Evolutionary conservation across 2,797 vertebrate species (phyloP).

Genomic region (Jordanella pulchra): DNA sequence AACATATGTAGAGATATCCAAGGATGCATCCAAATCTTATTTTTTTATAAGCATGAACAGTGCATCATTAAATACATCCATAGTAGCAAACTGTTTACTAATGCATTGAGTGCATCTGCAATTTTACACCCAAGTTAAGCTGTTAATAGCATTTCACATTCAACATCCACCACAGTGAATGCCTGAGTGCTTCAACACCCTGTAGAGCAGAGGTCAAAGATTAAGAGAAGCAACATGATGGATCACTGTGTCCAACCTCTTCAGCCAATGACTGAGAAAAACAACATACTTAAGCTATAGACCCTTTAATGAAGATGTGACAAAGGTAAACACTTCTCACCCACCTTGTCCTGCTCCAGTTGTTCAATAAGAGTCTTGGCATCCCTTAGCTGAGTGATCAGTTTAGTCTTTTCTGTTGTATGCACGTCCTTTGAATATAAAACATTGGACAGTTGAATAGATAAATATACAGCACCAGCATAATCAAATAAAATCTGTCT

Average conservation of each 20-base stretch:
- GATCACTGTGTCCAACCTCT: slow-evolving; percentile 30
- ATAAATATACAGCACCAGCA: slow-evolving; percentile 5
- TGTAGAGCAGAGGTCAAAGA: slow-evolving; percentile 57
- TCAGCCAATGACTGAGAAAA: slow-evolving; percentile 33
- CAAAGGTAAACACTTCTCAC: slow-evolving; percentile 23
- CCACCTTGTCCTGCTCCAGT: slow-evolving; percentile 98
- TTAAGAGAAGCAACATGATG: slow-evolving; percentile 57
- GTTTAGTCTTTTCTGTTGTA: slow-evolving; percentile 93
- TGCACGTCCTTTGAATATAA: slow-evolving; percentile 88
- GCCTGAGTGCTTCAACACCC: slow-evolving; percentile 40
- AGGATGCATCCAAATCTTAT: not conserved
- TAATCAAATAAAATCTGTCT: not conserved
- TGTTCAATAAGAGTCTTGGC: slow-evolving; percentile 97
- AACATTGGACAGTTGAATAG: slow-evolving; percentile 21
- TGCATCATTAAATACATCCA: not conserved
- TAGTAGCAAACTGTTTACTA: not conserved
- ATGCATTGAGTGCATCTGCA: not conserved
- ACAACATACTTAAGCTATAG: slow-evolving; percentile 27
- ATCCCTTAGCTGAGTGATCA: slow-evolving; percentile 95
- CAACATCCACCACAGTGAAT: slow-evolving; percentile 50
- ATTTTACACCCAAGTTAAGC: not conserved
- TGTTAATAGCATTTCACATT: slow-evolving; percentile 12
- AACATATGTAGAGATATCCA: not conserved
- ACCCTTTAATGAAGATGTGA: slow-evolving; percentile 24
- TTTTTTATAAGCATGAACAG: not conserved